A percentile compares a stretch with the other conserved stretches of the same genome.
Conservation (phyloP, 2,888 invertebrate species). For the Macaria notata region DNA sequence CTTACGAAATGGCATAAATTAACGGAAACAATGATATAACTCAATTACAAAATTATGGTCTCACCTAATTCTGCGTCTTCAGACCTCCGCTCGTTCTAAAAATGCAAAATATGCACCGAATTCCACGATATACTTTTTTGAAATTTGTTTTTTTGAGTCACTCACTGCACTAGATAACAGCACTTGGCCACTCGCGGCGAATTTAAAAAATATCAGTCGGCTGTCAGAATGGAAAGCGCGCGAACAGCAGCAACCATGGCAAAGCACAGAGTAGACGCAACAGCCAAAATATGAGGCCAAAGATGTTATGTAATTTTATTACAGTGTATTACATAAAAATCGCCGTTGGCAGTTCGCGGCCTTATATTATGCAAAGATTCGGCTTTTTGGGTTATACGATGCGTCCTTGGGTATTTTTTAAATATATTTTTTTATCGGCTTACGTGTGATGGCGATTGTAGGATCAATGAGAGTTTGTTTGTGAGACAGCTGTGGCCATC, state of each 20-base stretch:
- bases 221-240: conserved; percentile 34
- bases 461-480: conserved; percentile 11
- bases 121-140: conserved; percentile 4
- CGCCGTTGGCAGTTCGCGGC: conserved; percentile 52
- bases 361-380: conserved; percentile 36
- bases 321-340: conserved; percentile 77
- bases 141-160: conserved; percentile 37
- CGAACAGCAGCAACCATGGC: conserved; percentile 58
- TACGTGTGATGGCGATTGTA: conserved; percentile 9
- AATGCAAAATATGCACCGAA: conserved; percentile 1
- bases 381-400: conserved; percentile 54
- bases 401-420: conserved; percentile 30
- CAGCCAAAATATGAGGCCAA: conserved; percentile 75
- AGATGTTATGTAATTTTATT: conserved; percentile 71
- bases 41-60: conserved; percentile 23
- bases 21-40: conserved; percentile 39
- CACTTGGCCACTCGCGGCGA: conserved; percentile 32
- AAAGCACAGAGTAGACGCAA: conserved; percentile 51
- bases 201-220: conserved; percentile 46
- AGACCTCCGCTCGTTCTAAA: conserved; percentile 1
- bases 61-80: conserved; percentile 16
- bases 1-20: conserved; percentile 48
- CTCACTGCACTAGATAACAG: conserved; percentile 17
- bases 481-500: conserved; percentile 1
- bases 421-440: conserved; percentile 10